These are phyloP conservation scores for Emesis furor DNA, from an alignment of 2,888 invertebrate genomes.

Conservation along the genomic window DNA sequence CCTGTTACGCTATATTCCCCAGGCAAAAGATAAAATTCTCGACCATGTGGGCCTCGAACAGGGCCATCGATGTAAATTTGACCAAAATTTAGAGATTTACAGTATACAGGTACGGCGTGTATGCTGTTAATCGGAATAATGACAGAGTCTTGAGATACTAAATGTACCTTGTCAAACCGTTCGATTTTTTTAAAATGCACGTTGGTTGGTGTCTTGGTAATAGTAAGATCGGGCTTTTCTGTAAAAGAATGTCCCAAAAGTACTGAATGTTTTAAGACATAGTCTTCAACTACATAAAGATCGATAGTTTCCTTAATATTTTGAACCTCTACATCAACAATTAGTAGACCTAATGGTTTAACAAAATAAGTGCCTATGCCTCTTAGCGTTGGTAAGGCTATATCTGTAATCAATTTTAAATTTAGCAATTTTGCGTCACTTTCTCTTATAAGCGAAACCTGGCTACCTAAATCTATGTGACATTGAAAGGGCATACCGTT, in stretches of 20 bases:
- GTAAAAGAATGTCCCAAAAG: conserved; percentile 60
- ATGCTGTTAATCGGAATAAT: neutral
- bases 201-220: no score
- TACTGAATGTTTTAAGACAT: conserved; percentile 58
- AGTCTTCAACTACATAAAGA: conserved; percentile 58
- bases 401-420: conserved; percentile 10
- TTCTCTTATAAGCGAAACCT: conserved; percentile 67
- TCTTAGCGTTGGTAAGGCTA: conserved; percentile 37
- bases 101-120: neutral
- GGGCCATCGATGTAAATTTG: conserved; percentile 5
- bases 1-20: conserved; percentile 35
- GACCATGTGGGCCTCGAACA: neutral
- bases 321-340: conserved; percentile 57
- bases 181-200: neutral
- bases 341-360: conserved; percentile 35
- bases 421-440: conserved; percentile 44
- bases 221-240: no score
- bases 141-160: conserved; percentile 10
- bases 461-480: conserved; percentile 74
- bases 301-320: conserved; percentile 37
- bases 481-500: conserved; percentile 38
- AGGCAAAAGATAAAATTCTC: conserved; percentile 9
- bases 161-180: conserved; percentile 1
- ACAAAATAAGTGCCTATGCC: conserved; percentile 69
- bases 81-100: neutral